phyloP scores from a whole-genome alignment of 1,140 invertebrate genomes.

The Hormaphis cornu region DNA sequence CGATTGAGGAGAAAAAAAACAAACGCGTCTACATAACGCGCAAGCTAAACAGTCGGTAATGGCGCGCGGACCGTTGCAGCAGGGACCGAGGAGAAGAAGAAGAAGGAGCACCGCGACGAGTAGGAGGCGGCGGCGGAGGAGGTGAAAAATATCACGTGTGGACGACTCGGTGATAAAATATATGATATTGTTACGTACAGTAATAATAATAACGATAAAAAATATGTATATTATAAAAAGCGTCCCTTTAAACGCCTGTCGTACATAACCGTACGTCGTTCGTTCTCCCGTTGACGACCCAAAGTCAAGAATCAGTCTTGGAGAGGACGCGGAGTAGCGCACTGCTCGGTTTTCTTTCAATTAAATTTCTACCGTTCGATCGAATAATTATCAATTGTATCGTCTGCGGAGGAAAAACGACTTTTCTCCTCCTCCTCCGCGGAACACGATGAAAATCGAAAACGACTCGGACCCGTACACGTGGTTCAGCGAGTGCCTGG shows the following conservation, averaged over 20 bases:
- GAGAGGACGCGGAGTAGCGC: neutral
- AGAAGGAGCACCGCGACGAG: no score
- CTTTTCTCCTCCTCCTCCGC: neutral
- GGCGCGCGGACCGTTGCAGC: neutral
- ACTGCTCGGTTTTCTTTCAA: no score
- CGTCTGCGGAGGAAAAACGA: no score
- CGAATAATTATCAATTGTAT: no score
- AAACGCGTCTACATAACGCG: slow-evolving; percentile 12
- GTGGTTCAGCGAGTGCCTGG: slow-evolving; percentile 13
- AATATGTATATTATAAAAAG: no score
- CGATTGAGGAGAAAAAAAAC: slow-evolving; percentile 10
- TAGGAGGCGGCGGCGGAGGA: neutral
- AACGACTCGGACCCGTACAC: neutral
- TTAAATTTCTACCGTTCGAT: no score
- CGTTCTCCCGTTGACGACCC: neutral
- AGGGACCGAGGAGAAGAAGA: neutral
- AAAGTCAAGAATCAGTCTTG: slow-evolving; percentile 15
- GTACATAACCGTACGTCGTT: no score
- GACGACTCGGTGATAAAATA: slow-evolving; percentile 14
- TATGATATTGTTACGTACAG: neutral
- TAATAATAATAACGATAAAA: neutral
- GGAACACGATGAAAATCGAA: slow-evolving; percentile 13
- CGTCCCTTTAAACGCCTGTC: neutral
- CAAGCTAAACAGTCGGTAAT: slow-evolving; percentile 28
- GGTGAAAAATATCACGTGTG: slow-evolving; percentile 29